Base-by-base conservation (phyloP, 2,888 invertebrate genomes). In the Fissipunctia ypsillon region DNA sequence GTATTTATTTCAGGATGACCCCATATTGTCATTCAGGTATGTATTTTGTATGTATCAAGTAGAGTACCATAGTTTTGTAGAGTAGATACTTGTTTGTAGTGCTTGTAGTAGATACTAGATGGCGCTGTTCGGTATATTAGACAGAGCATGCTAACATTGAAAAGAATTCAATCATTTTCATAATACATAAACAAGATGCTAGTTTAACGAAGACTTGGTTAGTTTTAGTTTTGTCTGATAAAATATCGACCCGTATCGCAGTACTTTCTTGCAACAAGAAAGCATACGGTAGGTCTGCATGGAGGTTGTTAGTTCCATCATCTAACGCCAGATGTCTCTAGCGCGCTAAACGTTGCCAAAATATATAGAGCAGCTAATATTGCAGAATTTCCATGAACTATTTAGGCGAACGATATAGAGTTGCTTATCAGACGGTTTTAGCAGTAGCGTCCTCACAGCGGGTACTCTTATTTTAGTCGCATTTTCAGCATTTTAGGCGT, bases 261-360 rank as follows among this genome's bases (percentile, higher is more conserved):
- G n/a, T 25, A 43, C 7, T 28, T n/a, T 5, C 28, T 43, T 16
- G 16, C 52, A 56, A 28, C 16, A 31, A 57, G 25, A n/a, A 1
- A 41, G 4, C 52, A n/a, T 41, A 45, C 50, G 59, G n/a, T 25
- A 25, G n/a, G 9, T 56, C 14, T 61, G n/a, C 25, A 43, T 43
- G 35, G n/a, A 28, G 35, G n/a, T 10, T 5, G 28, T 43, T 80
- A 82, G 68, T 85, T 80, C 61, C 1, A 3, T 14, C 35, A 54
- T 60, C 68, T 7, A 10, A n/a, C 73, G 76, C 64, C 69, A 90
- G 91, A 88, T 88, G 91, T 78, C 90, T 69, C 78, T 88, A 74
- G 16, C 59, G 14, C 48, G 41, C 9, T 38, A 68, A 74, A 69
- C 35, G 60, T 60, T 68, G 25, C 56, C 31, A 69, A 82, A 87